Evolutionary conservation across 2,797 vertebrate genomes (phyloP).

Genomic region (Luscinia megarhynchos): DNA sequence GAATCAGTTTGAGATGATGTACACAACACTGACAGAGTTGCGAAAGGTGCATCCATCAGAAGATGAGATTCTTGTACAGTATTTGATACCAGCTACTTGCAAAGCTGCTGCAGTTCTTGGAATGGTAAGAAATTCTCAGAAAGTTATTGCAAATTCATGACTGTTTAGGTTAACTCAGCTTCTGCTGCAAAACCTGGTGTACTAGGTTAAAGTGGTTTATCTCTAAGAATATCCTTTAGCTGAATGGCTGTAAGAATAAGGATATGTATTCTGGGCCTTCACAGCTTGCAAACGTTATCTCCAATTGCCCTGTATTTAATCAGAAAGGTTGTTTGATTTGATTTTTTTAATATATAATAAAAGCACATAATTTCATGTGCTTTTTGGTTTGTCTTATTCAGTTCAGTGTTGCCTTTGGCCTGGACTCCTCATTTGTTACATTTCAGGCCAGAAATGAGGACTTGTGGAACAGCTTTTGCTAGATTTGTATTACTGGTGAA

Average conservation of each 20-base stretch:
- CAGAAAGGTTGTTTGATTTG: not conserved
- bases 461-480: not conserved
- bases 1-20: slow-evolving; percentile 99
- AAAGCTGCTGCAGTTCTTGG: slow-evolving; percentile 97
- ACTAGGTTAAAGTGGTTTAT: not conserved
- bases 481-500: not conserved
- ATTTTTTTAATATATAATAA: not conserved
- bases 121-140: slow-evolving; percentile 86
- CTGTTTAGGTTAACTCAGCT: not conserved
- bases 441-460: not conserved
- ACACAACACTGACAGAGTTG: slow-evolving; percentile 89
- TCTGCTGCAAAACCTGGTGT: not conserved
- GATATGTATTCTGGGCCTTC: not conserved
- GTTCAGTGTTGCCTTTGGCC: not conserved
- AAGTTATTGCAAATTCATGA: not conserved
- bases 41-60: slow-evolving; percentile 93
- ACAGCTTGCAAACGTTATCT: not conserved
- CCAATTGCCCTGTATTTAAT: not conserved
- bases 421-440: not conserved
- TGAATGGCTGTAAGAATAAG: not conserved
- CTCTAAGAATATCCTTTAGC: not conserved
- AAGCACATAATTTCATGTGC: not conserved
- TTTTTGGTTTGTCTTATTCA: not conserved
- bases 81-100: slow-evolving; percentile 95
- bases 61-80: slow-evolving; percentile 96